These are phyloP conservation scores for Callospermophilus lateralis DNA, from an alignment of 2,113 vertebrate species.

Conservation along the genomic window DNA sequence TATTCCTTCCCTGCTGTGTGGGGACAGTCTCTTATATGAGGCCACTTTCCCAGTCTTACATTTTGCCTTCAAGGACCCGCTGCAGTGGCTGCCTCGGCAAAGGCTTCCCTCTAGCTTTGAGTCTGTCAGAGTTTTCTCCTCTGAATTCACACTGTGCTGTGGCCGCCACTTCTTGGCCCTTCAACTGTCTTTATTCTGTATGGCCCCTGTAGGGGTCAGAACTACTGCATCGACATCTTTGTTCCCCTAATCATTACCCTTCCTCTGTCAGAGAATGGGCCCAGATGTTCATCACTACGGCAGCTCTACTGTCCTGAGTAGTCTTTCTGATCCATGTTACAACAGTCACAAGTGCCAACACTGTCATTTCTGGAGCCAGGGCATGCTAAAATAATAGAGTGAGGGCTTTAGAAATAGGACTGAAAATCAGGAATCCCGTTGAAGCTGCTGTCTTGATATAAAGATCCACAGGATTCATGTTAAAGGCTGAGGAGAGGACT, in stretches of 20 bases:
- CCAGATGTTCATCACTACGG: background rate
- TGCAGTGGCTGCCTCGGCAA: background rate
- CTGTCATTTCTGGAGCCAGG: background rate
- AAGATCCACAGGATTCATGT: background rate
- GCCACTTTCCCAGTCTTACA: background rate
- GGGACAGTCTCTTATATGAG: background rate
- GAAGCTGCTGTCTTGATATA: background rate
- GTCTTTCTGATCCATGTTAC: background rate
- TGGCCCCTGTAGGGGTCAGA: background rate
- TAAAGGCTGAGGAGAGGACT: background rate
- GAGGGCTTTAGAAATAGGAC: background rate
- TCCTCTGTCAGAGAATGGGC: background rate
- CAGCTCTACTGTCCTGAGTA: background rate
- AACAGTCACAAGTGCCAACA: background rate
- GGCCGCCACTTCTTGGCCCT: background rate
- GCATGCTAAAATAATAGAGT: background rate
- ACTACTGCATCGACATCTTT: background rate
- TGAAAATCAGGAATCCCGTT: background rate
- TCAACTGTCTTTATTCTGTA: background rate
- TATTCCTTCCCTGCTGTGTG: background rate
- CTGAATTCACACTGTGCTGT: background rate
- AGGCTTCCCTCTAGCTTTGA: background rate
- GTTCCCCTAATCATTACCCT: background rate
- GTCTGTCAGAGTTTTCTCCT: background rate
- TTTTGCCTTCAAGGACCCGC: background rate